These are phyloP conservation scores for Blastobasis lacticolella DNA, from an alignment of 2,888 invertebrate species.

Conservation along the genomic window DNA sequence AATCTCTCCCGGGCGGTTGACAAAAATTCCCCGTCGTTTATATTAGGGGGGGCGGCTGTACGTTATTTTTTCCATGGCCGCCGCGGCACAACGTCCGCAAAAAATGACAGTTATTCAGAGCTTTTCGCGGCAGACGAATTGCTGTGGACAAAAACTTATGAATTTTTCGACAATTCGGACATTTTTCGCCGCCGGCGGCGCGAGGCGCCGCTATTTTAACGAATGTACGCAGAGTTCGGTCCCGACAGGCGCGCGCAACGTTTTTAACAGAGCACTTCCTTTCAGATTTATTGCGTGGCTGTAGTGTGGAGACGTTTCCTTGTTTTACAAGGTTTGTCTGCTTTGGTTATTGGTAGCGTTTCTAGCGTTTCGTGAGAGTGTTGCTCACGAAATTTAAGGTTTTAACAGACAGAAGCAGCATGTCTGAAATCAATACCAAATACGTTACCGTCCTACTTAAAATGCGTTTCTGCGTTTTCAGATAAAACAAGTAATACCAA, in stretches of 20 bases:
- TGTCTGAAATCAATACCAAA: too few relatives aligned
- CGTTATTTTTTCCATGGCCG: conserved; percentile 38
- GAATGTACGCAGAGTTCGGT: conserved; percentile 32
- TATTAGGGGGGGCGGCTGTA: conserved; percentile 38
- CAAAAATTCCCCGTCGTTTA: conserved; percentile 40
- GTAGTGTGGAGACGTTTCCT: conserved; percentile 15
- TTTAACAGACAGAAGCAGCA: too few relatives aligned
- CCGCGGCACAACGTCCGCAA: conserved; percentile 28
- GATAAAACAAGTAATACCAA: too few relatives aligned
- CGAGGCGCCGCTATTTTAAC: conserved; percentile 29
- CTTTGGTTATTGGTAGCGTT: too few relatives aligned
- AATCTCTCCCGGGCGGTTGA: conserved; percentile 23
- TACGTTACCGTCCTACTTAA: too few relatives aligned
- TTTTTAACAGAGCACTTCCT: conserved; percentile 28
- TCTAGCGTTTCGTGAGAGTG: too few relatives aligned
- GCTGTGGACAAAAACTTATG: conserved; percentile 36
- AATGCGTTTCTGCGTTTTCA: too few relatives aligned
- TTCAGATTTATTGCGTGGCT: conserved; percentile 18
- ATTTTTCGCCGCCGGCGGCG: conserved; percentile 34
- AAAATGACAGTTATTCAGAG: conserved; percentile 45
- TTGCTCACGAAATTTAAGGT: too few relatives aligned
- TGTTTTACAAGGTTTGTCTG: too few relatives aligned
- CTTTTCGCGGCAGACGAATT: conserved; percentile 36
- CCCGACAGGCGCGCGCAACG: conserved; percentile 20
- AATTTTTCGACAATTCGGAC: conserved; percentile 39